Evolutionary conservation across 2,797 vertebrate genomes (phyloP).

Genomic region (Lerista edwardsae): DNA sequence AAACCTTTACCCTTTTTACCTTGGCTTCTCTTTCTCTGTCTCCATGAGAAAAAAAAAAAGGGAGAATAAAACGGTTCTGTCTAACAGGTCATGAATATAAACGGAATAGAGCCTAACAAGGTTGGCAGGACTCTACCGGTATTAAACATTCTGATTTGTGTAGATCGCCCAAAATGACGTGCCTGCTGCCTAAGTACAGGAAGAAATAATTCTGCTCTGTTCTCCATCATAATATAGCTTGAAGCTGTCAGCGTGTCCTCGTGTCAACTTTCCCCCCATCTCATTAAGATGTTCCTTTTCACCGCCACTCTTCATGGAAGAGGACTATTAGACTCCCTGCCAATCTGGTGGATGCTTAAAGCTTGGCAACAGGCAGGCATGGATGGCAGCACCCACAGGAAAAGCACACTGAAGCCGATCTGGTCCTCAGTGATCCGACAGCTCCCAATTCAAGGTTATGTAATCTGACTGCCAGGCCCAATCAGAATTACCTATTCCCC

Average conservation of each 20-base stretch:
- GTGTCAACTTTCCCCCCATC: slow-evolving; percentile 8
- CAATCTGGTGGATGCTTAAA: neutral
- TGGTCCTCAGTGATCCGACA: slow-evolving; percentile 59
- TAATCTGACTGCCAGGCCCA: slow-evolving; percentile 52
- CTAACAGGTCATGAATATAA: neutral
- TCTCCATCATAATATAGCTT: slow-evolving; percentile 40
- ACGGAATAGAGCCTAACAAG: neutral
- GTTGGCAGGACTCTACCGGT: neutral
- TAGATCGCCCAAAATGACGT: neutral
- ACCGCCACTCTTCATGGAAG: accelerated
- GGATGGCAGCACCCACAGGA: slow-evolving; percentile 7
- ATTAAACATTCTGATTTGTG: neutral
- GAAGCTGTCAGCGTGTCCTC: neutral
- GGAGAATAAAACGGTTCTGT: neutral
- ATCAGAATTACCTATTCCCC: slow-evolving; percentile 61
- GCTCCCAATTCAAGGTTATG: slow-evolving; percentile 57
- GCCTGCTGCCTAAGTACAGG: accelerated
- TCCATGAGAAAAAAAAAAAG: neutral
- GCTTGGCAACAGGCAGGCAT: neutral
- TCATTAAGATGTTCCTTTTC: slow-evolving; percentile 50
- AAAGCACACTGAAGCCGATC: slow-evolving; percentile 23
- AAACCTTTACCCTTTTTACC: too few relatives aligned
- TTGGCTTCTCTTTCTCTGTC: neutral
- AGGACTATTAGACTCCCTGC: slow-evolving; percentile 45
- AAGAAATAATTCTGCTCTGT: neutral